Evolutionary conservation across 1,140 invertebrate species (phyloP), one percentile per base, ranked within the genome.

Genomic region (Ylistrum balloti): DNA sequence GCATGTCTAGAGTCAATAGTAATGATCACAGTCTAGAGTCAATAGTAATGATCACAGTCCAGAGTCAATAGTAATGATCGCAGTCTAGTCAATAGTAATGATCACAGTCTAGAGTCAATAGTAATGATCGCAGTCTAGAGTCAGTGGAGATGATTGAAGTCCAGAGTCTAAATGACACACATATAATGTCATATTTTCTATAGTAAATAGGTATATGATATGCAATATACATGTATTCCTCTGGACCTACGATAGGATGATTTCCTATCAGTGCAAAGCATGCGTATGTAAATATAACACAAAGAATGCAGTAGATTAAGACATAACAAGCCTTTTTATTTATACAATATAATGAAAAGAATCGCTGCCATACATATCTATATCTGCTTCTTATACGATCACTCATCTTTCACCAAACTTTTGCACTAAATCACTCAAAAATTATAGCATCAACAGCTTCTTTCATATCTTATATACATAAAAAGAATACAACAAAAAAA

Each of bases 281-380:
- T n/a, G n/a, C n/a, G n/a, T 22, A 38, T 38, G 13, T 45, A 45
- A 45, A 45, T 45, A 45, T 74, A 28, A 74, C 28, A 74, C 56
- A 74, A 74, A 74, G 22, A 74, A 74, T 3, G 22, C 45, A 48
- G 22, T 10, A 48, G 56, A 74, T 9, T 74, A 74, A n/a, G n/a
- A 74, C n/a, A 28, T 74, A 74, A 74, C 56, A 74, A 74, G 56
- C 56, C 56, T 74, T n/a, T 74, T 74, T 74, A 74, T 74, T 74
- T 74, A 38, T 38, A 38, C 35, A 38, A 13, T 38, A 38, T 38
- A 74, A 74, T n/a, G 56, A 74, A 74, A 74, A 5, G 56, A 74
- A 74, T 74, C 13, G 56, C 22, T 74, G 56, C 56, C 56, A 74
- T 74, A 74, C 56, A 74, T n/a, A 74, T 74, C 28, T 28, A 74